Percentiles rank a stretch among this genome's conserved stretches.
phyloP scores from a whole-genome alignment of 2,797 vertebrate species.

The Selene dorsalis region DNA sequence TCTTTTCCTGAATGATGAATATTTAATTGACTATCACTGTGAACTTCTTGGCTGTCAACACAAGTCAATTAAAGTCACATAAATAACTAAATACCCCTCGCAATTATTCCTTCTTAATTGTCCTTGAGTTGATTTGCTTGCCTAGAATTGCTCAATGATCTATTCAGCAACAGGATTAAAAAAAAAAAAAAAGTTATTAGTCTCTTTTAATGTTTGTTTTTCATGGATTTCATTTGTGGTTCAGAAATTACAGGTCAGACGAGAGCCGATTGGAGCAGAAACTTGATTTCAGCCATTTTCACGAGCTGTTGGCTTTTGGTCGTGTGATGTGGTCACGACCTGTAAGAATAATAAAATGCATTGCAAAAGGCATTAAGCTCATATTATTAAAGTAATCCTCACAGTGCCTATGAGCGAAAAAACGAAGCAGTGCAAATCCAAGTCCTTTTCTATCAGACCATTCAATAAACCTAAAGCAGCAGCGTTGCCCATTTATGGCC shows the following conservation, averaged over 20 bases:
- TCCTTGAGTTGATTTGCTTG: neutral
- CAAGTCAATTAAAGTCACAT: neutral
- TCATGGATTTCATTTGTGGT: conserved; percentile 6
- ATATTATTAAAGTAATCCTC: conserved; percentile 57
- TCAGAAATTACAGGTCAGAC: neutral
- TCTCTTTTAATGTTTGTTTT: neutral
- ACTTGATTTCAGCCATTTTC: conserved; percentile 13
- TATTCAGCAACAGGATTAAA: neutral
- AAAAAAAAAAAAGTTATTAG: conserved; percentile 2
- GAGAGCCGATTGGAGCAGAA: neutral
- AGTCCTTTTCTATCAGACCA: conserved; percentile 33
- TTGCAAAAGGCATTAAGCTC: conserved; percentile 52
- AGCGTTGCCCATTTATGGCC: conserved; percentile 40
- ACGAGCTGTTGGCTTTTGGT: conserved; percentile 24
- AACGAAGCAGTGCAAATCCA: conserved; percentile 36
- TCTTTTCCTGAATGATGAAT: neutral
- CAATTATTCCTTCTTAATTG: neutral
- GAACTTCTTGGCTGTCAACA: neutral
- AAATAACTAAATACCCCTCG: neutral
- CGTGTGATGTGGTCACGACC: conserved; percentile 27
- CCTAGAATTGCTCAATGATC: neutral
- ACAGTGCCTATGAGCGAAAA: conserved; percentile 21
- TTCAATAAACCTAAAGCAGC: conserved; percentile 41
- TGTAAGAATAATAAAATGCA: conserved; percentile 48
- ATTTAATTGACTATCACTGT: neutral